phyloP scores from a whole-genome alignment of 1,140 invertebrate species.

The Microplitis mediator region DNA sequence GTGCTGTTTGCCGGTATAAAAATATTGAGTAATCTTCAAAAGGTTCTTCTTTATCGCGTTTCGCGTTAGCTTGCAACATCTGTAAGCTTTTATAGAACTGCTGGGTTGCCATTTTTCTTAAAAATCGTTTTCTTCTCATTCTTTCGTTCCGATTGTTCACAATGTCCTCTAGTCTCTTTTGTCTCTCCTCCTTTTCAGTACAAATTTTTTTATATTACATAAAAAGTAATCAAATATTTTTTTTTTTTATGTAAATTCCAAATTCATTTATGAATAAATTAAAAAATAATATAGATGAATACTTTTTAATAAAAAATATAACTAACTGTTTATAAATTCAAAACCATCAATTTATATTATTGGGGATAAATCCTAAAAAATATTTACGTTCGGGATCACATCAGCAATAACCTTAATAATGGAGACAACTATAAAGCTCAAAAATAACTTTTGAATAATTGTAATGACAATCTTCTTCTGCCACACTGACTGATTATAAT shows the following conservation, averaged over 20 bases:
- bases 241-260: not conserved
- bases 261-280: not conserved
- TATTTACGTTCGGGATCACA: not conserved
- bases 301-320: not conserved
- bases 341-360: conserved; percentile 3
- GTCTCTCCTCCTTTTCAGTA: conserved; percentile 68
- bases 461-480: conserved; percentile 40
- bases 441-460: conserved; percentile 50
- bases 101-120: conserved; percentile 72
- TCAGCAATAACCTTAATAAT: conserved; percentile 42
- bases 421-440: conserved; percentile 43
- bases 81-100: conserved; percentile 80
- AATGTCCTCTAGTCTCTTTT: conserved; percentile 71
- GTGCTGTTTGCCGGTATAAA: conserved; percentile 75
- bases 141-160: conserved; percentile 71
- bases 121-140: conserved; percentile 69
- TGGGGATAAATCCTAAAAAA: not conserved
- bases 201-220: conserved; percentile 13
- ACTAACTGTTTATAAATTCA: not conserved
- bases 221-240: not conserved
- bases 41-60: conserved; percentile 64
- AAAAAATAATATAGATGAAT: not conserved
- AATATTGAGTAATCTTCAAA: conserved; percentile 79
- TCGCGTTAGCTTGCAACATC: conserved; percentile 74
- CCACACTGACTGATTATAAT: conserved; percentile 46